Percentiles rank a stretch among this genome's conserved stretches.
Evolutionary conservation across 1,140 invertebrate species (phyloP).

Genomic region (Drosophila oshimai): DNA sequence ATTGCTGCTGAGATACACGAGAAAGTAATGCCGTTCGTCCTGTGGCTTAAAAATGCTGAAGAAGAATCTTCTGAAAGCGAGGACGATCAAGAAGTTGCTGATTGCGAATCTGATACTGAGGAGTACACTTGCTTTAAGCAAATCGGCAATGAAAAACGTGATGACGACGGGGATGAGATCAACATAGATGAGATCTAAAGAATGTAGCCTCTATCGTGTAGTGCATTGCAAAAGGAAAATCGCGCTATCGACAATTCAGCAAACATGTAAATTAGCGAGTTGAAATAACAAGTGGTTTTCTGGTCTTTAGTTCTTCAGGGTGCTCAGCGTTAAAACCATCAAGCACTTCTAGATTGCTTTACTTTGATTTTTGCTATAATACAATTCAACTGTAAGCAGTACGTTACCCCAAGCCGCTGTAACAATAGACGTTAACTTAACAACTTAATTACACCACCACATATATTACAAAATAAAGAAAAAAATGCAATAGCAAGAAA

Average conservation of each 20-base stretch:
- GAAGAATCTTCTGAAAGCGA: slow-evolving; percentile 92
- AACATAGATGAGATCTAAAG: slow-evolving; percentile 96
- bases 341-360: neutral
- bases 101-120: slow-evolving; percentile 84
- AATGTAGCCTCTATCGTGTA: neutral
- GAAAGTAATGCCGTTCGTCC: slow-evolving; percentile 96
- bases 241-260: neutral
- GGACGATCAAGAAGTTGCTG: slow-evolving; percentile 85
- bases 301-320: neutral
- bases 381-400: slow-evolving; percentile 23
- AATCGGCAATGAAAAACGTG: slow-evolving; percentile 83
- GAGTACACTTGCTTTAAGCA: slow-evolving; percentile 86
- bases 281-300: neutral
- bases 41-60: slow-evolving; percentile 98
- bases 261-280: neutral
- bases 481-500: slow-evolving; percentile 7
- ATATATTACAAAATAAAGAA: slow-evolving; percentile 21
- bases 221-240: neutral
- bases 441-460: slow-evolving; percentile 26
- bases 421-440: slow-evolving; percentile 34
- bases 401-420: slow-evolving; percentile 24
- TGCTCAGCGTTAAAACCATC: neutral
- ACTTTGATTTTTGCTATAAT: slow-evolving; percentile 25
- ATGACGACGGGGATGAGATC: slow-evolving; percentile 91
- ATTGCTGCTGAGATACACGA: slow-evolving; percentile 95